Evolutionary conservation across 2,113 vertebrate species (phyloP).

Genomic region (Bubo blakistoni): DNA sequence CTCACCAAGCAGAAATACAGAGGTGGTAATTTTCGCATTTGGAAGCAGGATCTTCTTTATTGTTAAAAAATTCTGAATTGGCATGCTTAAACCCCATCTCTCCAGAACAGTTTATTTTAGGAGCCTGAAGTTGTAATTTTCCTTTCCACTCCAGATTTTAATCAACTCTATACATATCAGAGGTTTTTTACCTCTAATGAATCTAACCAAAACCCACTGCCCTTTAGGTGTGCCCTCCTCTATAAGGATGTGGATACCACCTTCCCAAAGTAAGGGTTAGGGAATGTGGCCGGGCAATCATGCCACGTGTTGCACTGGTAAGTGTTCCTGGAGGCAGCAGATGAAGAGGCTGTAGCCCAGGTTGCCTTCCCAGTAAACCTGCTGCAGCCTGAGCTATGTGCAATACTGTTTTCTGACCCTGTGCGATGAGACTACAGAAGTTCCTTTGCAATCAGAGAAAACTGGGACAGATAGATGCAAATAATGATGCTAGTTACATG

Average conservation of each 20-base stretch:
- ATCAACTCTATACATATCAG: neutral
- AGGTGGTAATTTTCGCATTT: neutral
- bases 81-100: neutral
- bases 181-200: neutral
- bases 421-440: neutral
- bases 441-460: neutral
- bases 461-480: neutral
- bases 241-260: neutral
- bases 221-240: neutral
- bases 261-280: neutral
- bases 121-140: neutral
- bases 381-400: neutral
- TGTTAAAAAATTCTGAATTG: neutral
- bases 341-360: neutral
- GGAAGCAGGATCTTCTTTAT: neutral
- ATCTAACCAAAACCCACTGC: neutral
- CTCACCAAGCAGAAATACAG: neutral
- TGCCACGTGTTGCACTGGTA: neutral
- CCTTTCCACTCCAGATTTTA: neutral
- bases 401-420: neutral
- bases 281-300: neutral
- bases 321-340: neutral
- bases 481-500: neutral
- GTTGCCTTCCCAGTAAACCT: neutral
- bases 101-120: neutral